phyloP scores from a whole-genome alignment of 1,140 invertebrate genomes.

The Lepidurus packardi region DNA sequence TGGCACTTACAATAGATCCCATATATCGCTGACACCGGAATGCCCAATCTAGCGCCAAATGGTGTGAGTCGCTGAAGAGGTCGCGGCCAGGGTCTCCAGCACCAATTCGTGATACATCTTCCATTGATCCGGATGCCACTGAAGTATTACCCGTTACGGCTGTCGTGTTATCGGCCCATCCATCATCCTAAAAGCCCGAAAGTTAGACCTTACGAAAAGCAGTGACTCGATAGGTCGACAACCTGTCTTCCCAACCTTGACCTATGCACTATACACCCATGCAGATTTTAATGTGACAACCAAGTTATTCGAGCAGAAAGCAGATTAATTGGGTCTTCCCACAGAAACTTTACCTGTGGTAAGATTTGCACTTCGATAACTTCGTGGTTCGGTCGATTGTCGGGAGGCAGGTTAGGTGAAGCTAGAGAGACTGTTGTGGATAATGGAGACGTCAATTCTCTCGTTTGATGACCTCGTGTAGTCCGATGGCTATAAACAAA shows the following conservation, averaged over 20 bases:
- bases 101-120: slow-evolving; percentile 58
- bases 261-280: too few species aligned
- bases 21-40: slow-evolving; percentile 73
- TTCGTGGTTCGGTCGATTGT: slow-evolving; percentile 52
- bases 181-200: slow-evolving; percentile 65
- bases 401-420: slow-evolving; percentile 66
- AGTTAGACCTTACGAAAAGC: not conserved
- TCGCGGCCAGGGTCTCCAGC: slow-evolving; percentile 31
- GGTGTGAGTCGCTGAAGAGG: slow-evolving; percentile 28
- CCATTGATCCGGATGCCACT: slow-evolving; percentile 85
- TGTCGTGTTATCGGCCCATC: slow-evolving; percentile 94
- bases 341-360: slow-evolving; percentile 50
- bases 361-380: slow-evolving; percentile 88
- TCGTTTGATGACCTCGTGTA: slow-evolving; percentile 13
- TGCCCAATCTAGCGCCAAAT: slow-evolving; percentile 42
- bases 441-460: not conserved
- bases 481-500: not conserved
- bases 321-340: not conserved
- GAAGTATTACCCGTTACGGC: slow-evolving; percentile 95
- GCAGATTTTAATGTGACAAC: too few species aligned
- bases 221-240: not conserved
- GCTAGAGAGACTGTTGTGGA: slow-evolving; percentile 73
- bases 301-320: not conserved
- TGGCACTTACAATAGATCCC: slow-evolving; percentile 64
- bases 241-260: not conserved